Evolutionary conservation across 1,140 invertebrate genomes (phyloP).

Genomic region (Trachymyrmex septentrionalis): DNA sequence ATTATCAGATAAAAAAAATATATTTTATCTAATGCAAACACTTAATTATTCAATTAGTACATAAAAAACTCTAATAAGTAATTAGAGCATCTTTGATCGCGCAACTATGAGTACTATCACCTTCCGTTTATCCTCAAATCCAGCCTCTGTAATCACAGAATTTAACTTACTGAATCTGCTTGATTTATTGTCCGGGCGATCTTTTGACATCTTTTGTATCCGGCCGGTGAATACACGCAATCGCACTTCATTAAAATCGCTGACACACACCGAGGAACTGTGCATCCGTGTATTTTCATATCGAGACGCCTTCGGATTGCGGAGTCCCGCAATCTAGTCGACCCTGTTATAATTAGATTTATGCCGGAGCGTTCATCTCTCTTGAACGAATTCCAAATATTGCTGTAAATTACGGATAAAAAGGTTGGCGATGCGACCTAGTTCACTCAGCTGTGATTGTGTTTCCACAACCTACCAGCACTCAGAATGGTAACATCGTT

Average conservation of each 20-base stretch:
- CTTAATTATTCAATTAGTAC: neutral
- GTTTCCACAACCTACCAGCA: slow-evolving; percentile 30
- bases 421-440: slow-evolving; percentile 64
- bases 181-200: slow-evolving; percentile 15
- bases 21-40: neutral
- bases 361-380: slow-evolving; percentile 55
- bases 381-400: slow-evolving; percentile 74
- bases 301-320: slow-evolving; percentile 28
- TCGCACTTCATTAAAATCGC: slow-evolving; percentile 49
- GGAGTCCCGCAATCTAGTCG: slow-evolving; percentile 46
- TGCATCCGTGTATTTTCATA: slow-evolving; percentile 41
- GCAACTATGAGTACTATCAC: neutral
- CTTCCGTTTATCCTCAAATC: neutral
- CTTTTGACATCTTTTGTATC: slow-evolving; percentile 24
- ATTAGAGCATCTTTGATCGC: neutral
- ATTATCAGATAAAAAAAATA: neutral
- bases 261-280: neutral
- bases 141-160: neutral
- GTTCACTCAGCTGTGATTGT: slow-evolving; percentile 62
- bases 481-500: slow-evolving; percentile 56
- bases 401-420: slow-evolving; percentile 67
- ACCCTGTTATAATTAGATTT: slow-evolving; percentile 73
- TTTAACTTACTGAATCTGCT: slow-evolving; percentile 13
- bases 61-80: neutral
- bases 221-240: slow-evolving; percentile 36